Percentiles rank a stretch among this genome's conserved stretches.
phyloP scores from a whole-genome alignment of 2,888 invertebrate genomes.

The Phaedon cochleariae region DNA sequence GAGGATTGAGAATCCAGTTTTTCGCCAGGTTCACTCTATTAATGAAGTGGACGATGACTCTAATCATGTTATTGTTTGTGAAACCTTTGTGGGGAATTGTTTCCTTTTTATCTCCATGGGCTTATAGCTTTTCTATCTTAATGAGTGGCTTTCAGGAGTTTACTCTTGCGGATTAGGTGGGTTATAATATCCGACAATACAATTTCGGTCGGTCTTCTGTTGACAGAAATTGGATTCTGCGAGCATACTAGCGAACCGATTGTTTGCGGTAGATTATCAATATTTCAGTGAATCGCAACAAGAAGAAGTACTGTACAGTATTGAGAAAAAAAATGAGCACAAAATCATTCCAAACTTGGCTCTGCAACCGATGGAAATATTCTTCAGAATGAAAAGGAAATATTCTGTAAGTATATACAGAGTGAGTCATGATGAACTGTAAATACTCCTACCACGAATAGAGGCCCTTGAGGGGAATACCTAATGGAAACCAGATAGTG shows the following conservation, averaged over 20 bases:
- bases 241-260: background rate
- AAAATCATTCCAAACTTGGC: background rate
- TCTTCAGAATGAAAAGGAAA: too few relatives aligned
- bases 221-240: background rate
- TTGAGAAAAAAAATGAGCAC: background rate
- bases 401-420: too few relatives aligned
- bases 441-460: too few relatives aligned
- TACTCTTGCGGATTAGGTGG: constrained; percentile 13
- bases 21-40: constrained; percentile 39
- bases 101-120: constrained; percentile 38
- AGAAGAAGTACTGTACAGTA: background rate
- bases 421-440: too few relatives aligned
- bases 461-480: too few relatives aligned
- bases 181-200: background rate
- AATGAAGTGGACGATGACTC: constrained; percentile 53
- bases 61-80: constrained; percentile 54
- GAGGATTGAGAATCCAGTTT: background rate
- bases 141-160: constrained; percentile 34
- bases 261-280: background rate
- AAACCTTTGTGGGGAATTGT: constrained; percentile 37
- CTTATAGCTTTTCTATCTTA: constrained; percentile 36
- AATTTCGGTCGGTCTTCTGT: background rate
- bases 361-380: background rate
- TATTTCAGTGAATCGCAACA: background rate
- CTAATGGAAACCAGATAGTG: too few relatives aligned